Base-by-base conservation (phyloP, 1,140 invertebrate species). In the Palaemon carinicauda region DNA sequence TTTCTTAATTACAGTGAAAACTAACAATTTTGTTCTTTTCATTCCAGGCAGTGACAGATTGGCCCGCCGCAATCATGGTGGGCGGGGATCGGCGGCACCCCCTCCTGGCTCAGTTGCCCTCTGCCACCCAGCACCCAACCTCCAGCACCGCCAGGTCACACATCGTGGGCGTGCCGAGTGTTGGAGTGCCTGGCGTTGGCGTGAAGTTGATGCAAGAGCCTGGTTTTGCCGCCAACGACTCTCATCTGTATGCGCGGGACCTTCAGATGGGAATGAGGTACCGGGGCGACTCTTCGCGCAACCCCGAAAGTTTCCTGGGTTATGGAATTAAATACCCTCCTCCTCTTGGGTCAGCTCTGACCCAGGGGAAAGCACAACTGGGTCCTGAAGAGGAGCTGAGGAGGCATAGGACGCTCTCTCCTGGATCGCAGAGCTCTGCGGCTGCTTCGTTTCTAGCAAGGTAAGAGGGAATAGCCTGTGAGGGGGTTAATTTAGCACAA, bases 181-280 rank as follows among this genome's bases (percentile, higher is more conserved):
- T 52, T 56, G 84, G 84, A n/a, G 84, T 74, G 41, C 84, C 84
- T 50, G 84, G 84, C 54, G 84, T 86, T 77, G 84, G 84, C 77
- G 84, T 86, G 19, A 86, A 78, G 65, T 33, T 86, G 24, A 86
- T 86, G 84, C 84, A 86, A 19, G 84, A 86, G 52, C 84, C 84
- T 17, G 84, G 84, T 9, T 86, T 86, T 60, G 84, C 84, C 77
- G 84, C 84, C 78, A 60, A 86, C 65, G 84, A 86, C 77, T 80
- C 84, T 51, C 84, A 80, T 52, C 77, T 86, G n/a, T 86, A 86
- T 52, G 50, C 53, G 24, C 65, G 65, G 65, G 65, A 69, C 24
- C 65, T 27, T 17, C 65, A 69, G 65, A 24, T 27, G 65, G 24
- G 52, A 41, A 24, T 69, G 51, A 12, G 80, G 54, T 19, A 73